A percentile compares a stretch with the other conserved stretches of the same genome.
phyloP scores from a whole-genome alignment of 2,888 invertebrate genomes.

The Julus scandinavius region DNA sequence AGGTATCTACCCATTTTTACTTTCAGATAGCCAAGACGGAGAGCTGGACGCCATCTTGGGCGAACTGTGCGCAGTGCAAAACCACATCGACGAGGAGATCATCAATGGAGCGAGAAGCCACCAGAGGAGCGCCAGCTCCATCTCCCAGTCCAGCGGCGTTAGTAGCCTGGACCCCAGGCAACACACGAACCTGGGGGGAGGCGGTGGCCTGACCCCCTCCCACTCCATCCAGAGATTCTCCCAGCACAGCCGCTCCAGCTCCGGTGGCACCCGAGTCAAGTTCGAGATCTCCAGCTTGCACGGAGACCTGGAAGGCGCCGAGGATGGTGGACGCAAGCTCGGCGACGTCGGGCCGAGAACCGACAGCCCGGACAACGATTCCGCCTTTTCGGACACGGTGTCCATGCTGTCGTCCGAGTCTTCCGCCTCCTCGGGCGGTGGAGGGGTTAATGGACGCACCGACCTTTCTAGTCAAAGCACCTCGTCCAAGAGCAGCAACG shows the following conservation, averaged over 20 bases:
- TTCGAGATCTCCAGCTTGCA: slow-evolving; percentile 42
- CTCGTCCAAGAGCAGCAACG: slow-evolving; percentile 60
- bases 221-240: slow-evolving; percentile 56
- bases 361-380: slow-evolving; percentile 97
- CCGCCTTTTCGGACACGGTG: slow-evolving; percentile 97
- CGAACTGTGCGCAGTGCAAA: slow-evolving; percentile 92
- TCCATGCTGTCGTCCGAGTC: slow-evolving; percentile 93
- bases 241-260: slow-evolving; percentile 57
- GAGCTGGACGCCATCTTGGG: slow-evolving; percentile 97
- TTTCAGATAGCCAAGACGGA: slow-evolving; percentile 88
- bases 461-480: slow-evolving; percentile 59
- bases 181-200: slow-evolving; percentile 8
- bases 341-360: slow-evolving; percentile 72
- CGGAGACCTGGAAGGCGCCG: background rate
- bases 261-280: slow-evolving; percentile 2
- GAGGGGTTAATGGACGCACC: slow-evolving; percentile 63
- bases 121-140: slow-evolving; percentile 61
- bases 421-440: slow-evolving; percentile 88
- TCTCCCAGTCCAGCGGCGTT: slow-evolving; percentile 60
- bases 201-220: slow-evolving; percentile 51
- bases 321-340: background rate
- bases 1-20: background rate
- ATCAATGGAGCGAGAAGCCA: slow-evolving; percentile 59
- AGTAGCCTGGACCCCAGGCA: slow-evolving; percentile 58
- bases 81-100: slow-evolving; percentile 70